Evolutionary conservation across 2,113 vertebrate genomes (phyloP).

Genomic region (Andinoacara biseriatus): DNA sequence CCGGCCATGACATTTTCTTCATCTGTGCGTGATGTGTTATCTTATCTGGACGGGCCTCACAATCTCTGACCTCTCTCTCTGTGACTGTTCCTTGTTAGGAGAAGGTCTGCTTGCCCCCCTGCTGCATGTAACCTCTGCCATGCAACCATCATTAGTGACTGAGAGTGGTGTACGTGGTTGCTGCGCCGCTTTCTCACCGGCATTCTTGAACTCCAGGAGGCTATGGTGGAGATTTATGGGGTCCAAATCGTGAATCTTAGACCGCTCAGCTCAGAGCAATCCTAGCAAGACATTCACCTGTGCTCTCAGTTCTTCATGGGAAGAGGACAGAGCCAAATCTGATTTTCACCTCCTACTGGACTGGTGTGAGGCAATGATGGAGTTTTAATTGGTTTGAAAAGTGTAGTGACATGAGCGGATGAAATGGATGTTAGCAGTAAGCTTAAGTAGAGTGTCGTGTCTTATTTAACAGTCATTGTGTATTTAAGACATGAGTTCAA

Average conservation of each 20-base stretch:
- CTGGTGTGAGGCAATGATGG: constrained; percentile 44
- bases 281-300: constrained; percentile 25
- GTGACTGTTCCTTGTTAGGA: constrained; percentile 75
- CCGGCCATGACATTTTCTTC: constrained; percentile 56
- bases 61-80: constrained; percentile 67
- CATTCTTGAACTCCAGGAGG: constrained; percentile 53
- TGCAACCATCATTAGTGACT: constrained; percentile 70
- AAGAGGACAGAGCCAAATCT: constrained; percentile 21
- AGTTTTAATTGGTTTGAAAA: constrained; percentile 47
- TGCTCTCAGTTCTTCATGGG: constrained; percentile 28
- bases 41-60: constrained; percentile 59
- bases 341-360: constrained; percentile 48
- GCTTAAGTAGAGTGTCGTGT: neutral
- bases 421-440: constrained; percentile 27
- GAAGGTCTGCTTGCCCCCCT: constrained; percentile 56
- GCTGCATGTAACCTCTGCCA: constrained; percentile 56
- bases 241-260: constrained; percentile 39
- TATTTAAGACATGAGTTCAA: neutral
- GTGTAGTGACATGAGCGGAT: constrained; percentile 18
- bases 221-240: constrained; percentile 15
- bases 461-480: neutral
- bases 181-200: constrained; percentile 15
- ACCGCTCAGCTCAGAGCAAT: constrained; percentile 25
- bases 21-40: constrained; percentile 59
- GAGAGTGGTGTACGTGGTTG: constrained; percentile 43